phyloP scores from a whole-genome alignment of 2,113 vertebrate genomes.

The Neopipo cinnamomea region DNA sequence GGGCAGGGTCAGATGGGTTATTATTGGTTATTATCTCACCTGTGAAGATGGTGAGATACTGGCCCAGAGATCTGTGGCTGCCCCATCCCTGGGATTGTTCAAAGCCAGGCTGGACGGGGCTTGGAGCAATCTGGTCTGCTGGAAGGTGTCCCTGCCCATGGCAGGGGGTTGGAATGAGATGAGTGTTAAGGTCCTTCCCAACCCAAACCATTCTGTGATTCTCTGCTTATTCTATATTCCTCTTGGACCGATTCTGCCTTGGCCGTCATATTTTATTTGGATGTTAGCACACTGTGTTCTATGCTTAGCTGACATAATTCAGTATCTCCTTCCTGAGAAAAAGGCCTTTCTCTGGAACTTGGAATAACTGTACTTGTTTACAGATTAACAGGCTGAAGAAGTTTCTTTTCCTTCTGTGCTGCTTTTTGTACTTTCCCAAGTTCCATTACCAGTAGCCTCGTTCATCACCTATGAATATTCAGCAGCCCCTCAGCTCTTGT shows the following conservation, averaged over 20 bases:
- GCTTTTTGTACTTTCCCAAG: background rate
- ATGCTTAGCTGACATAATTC: background rate
- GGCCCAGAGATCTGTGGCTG: background rate
- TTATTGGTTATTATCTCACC: too few relatives aligned
- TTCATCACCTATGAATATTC: background rate
- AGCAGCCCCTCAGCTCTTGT: background rate
- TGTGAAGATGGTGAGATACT: background rate
- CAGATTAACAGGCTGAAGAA: background rate
- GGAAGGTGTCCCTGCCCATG: background rate
- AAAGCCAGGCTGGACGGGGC: accelerated
- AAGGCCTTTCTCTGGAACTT: background rate
- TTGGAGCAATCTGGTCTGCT: accelerated
- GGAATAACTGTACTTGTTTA: background rate
- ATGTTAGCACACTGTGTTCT: background rate
- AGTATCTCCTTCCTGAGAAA: background rate
- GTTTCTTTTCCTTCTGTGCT: background rate
- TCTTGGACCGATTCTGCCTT: background rate
- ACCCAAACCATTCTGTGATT: background rate
- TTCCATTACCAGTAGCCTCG: background rate
- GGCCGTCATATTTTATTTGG: background rate
- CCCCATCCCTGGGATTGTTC: background rate
- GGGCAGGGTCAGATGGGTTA: background rate
- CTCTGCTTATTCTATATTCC: background rate
- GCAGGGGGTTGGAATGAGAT: background rate
- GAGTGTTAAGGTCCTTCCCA: background rate